Percentiles rank a stretch among this genome's conserved stretches.
phyloP scores from a whole-genome alignment of 2,888 invertebrate genomes.

The Orthonevra nobilis region DNA sequence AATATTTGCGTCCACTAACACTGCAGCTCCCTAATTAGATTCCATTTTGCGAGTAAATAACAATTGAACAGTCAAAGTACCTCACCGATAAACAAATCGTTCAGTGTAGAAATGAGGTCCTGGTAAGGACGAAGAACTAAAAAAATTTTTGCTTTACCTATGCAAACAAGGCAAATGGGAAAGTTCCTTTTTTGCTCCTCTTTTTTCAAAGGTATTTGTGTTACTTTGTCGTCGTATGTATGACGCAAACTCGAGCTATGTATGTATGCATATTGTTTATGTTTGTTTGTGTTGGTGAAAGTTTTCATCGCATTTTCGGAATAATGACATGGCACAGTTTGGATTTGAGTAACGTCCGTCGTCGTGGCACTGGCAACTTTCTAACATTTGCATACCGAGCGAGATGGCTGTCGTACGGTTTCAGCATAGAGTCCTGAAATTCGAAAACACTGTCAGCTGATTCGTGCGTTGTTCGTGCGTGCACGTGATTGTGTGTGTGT shows the following conservation, averaged over 20 bases:
- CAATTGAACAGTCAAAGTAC: conserved; percentile 8
- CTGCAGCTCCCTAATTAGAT: conserved; percentile 30
- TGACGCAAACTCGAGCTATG: conserved; percentile 57
- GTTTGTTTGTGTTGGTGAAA: conserved; percentile 30
- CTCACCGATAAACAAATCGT: conserved; percentile 20
- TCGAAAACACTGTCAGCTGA: conserved; percentile 58
- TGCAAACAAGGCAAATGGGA: conserved; percentile 30
- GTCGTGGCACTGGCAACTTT: no score
- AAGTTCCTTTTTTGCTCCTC: conserved; percentile 20
- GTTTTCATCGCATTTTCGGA: conserved; percentile 41
- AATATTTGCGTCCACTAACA: conserved; percentile 36
- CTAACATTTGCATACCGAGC: conserved; percentile 59
- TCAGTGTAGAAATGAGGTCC: not conserved
- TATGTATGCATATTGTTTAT: conserved; percentile 15
- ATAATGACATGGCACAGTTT: conserved; percentile 59
- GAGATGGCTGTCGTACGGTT: conserved; percentile 61
- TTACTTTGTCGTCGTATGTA: conserved; percentile 49
- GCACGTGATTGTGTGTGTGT: conserved; percentile 15
- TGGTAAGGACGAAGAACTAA: not conserved
- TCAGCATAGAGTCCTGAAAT: conserved; percentile 47
- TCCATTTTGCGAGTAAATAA: conserved; percentile 32
- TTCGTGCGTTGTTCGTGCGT: conserved; percentile 41
- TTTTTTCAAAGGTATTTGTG: conserved; percentile 34
- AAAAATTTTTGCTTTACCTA: conserved; percentile 49
- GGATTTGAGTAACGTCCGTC: conserved; percentile 59